Evolutionary conservation across 2,113 vertebrate species (phyloP).

Genomic region (Dicrurus megarhynchus): DNA sequence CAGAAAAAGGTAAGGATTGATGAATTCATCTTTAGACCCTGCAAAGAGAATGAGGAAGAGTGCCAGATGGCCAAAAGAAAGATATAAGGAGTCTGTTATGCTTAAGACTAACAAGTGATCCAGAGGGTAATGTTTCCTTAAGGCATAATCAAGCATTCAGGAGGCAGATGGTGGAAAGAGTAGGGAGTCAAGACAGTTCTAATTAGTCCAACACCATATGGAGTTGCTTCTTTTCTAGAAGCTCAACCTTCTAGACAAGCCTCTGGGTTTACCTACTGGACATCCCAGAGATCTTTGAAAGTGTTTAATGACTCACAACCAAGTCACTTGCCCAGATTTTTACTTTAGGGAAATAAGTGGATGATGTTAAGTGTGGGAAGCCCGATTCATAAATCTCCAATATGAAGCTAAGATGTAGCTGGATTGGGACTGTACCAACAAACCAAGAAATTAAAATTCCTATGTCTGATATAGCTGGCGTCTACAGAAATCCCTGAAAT

Average conservation of each 20-base stretch:
- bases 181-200: constrained; percentile 13
- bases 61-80: constrained; percentile 5
- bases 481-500: neutral
- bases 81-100: neutral
- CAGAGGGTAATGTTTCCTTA: constrained; percentile 47
- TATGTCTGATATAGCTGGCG: neutral
- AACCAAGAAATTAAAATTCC: neutral
- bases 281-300: neutral
- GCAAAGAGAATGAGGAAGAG: neutral
- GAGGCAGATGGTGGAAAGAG: constrained; percentile 4
- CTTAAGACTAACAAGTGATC: constrained; percentile 20
- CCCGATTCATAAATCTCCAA: neutral
- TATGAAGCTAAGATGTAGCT: neutral
- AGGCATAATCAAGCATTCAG: constrained; percentile 53
- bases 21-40: neutral
- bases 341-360: neutral
- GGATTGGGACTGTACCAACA: neutral
- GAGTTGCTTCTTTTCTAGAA: neutral
- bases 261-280: neutral
- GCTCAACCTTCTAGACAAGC: neutral
- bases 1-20: neutral
- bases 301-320: neutral
- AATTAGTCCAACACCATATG: constrained; percentile 21
- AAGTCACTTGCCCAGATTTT: neutral
- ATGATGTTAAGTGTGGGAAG: neutral